phyloP scores from a whole-genome alignment of 2,888 invertebrate genomes.

The Ceriagrion tenellum region DNA sequence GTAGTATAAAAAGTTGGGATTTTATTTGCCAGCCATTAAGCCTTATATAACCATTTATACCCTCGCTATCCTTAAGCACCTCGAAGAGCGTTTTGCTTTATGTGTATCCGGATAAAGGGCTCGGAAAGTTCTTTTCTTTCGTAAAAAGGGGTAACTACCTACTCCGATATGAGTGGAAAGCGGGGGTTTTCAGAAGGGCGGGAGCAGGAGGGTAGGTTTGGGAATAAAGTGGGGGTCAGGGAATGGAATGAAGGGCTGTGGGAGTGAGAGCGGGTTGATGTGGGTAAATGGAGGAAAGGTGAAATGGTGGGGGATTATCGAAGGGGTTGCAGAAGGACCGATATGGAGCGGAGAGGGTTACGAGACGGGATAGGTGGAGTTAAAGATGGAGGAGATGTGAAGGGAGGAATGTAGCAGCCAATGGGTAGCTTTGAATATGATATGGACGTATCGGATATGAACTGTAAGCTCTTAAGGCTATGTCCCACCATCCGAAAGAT shows the following conservation, averaged over 20 bases:
- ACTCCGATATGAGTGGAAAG: neutral
- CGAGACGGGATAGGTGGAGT: neutral
- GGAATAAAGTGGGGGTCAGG: neutral
- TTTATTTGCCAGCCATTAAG: conserved; percentile 14
- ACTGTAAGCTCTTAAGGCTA: neutral
- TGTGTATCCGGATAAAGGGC: conserved; percentile 27
- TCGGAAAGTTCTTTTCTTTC: neutral
- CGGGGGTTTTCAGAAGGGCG: neutral
- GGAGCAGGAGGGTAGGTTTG: neutral
- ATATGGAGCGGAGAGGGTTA: neutral
- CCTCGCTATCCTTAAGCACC: conserved; percentile 27
- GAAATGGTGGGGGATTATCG: neutral
- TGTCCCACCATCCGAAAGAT: too few species aligned
- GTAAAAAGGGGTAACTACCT: neutral
- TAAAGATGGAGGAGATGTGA: too few species aligned
- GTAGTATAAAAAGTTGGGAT: neutral
- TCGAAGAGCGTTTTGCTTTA: conserved; percentile 22
- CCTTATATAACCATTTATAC: conserved; percentile 32
- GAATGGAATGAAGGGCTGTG: neutral
- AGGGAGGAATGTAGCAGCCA: neutral
- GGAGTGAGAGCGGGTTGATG: neutral
- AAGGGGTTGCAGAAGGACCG: neutral
- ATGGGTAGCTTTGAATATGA: neutral
- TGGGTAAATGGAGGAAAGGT: neutral
- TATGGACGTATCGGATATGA: neutral